A percentile compares a stretch with the other conserved stretches of the same genome.
phyloP scores from a whole-genome alignment of 2,113 vertebrate genomes.

The Poicephalus meyeri region DNA sequence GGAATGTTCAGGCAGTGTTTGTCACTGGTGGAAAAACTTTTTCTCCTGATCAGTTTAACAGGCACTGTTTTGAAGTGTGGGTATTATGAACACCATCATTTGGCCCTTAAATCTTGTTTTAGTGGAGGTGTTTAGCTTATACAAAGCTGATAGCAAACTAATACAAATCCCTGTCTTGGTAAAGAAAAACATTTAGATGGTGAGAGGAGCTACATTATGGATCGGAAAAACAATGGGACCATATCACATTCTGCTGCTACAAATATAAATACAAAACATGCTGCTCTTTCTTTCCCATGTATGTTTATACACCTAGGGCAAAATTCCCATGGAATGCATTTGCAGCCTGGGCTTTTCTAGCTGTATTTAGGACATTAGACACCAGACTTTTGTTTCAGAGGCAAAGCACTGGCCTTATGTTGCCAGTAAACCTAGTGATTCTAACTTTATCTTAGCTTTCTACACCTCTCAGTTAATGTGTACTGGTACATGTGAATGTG shows the following conservation, averaged over 20 bases:
- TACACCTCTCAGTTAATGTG: neutral
- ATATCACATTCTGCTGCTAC: constrained; percentile 33
- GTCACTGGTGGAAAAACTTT: neutral
- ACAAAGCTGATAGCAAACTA: neutral
- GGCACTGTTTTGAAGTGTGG: neutral
- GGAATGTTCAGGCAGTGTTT: neutral
- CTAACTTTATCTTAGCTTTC: constrained; percentile 30
- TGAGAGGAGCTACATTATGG: neutral
- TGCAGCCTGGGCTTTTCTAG: constrained; percentile 57
- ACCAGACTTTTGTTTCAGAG: constrained; percentile 46
- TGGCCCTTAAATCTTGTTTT: neutral
- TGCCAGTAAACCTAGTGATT: neutral
- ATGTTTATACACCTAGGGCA: constrained; percentile 5
- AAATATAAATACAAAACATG: neutral
- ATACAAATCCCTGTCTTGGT: neutral
- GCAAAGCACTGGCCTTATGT: constrained; percentile 34
- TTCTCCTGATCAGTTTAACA: neutral
- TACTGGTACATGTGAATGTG: neutral
- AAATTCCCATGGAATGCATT: constrained; percentile 45
- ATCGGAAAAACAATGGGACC: constrained; percentile 33
- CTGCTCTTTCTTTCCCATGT: constrained; percentile 1
- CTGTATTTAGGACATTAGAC: constrained; percentile 12
- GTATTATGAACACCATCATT: neutral
- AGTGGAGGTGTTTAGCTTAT: neutral
- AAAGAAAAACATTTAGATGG: constrained; percentile 21